Evolutionary conservation across 2,888 invertebrate genomes (phyloP), one percentile per base, ranked within the genome.

Genomic region (Brachylomia viminalis): DNA sequence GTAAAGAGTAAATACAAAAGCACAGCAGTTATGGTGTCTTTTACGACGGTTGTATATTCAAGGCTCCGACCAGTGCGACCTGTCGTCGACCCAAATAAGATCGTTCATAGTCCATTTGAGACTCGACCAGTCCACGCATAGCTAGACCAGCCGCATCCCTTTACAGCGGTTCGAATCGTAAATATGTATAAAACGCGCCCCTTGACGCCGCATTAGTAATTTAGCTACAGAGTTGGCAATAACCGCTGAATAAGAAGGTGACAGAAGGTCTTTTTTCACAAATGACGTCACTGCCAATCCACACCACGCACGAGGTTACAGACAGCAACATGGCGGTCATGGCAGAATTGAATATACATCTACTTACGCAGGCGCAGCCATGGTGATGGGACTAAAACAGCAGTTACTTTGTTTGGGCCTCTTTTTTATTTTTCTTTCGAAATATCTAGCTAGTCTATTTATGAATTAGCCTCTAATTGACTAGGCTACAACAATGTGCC

Each of bases 141-240:
- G 49, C 52, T 61, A 27, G 49, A 45, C 85, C 65, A 61, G 61
- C 70, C 69, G 67, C 59, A 77, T 76, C 81, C 86, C 82, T 85
- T 86, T 75, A 88, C 87, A 80, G 72, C 81, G 85, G 83, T 73
- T 86, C 65, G 84, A 88, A 87, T 85, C 87, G 88, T 90, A 90
- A 91, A 91, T 90, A 90, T 90, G 84, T 85, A 89, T 88, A 89
- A 88, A 91, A 88, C 83, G 84, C 86, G 86, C 88, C 88, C 84
- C 86, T 80, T 87, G 87, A 84, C 83, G 86, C 87, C 78, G 84
- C 84, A 89, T 92, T 92, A 93, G 92, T 94, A 91, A 93, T 93
- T 92, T 92, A 92, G 67, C 59, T 30, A 38, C 71, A 75, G 87
- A 86, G 86, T 86, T 84, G 84, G 86, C 75, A 49, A 62, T 79